A percentile compares a stretch with the other conserved stretches of the same genome.
Conservation (phyloP, 2,113 vertebrate genomes). For the Neomonachus schauinslandi region DNA sequence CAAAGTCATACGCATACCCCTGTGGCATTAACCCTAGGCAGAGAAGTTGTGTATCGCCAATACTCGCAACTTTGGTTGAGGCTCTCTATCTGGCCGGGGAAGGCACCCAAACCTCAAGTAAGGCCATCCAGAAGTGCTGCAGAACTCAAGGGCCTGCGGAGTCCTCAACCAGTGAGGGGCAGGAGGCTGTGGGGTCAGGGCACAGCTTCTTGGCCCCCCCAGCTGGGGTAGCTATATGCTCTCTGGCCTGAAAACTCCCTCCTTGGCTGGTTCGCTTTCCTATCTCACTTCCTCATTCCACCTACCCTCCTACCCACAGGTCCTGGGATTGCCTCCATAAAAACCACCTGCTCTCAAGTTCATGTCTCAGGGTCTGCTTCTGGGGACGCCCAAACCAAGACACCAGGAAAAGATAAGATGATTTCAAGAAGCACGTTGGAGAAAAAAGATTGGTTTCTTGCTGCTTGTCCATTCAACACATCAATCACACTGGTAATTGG, state of each 20-base stretch:
- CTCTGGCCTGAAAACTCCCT: neutral
- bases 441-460: neutral
- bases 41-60: neutral
- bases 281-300: neutral
- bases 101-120: neutral
- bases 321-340: neutral
- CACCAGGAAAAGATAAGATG: neutral
- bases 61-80: neutral
- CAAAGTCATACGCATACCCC: rapidly evolving
- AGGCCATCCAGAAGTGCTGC: neutral
- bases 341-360: neutral
- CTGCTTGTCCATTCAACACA: neutral
- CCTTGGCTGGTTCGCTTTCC: neutral
- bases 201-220: neutral
- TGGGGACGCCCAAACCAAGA: neutral
- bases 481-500: neutral
- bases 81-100: neutral
- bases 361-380: neutral
- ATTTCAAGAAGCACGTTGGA: neutral
- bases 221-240: neutral
- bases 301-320: too few species aligned
- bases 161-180: neutral
- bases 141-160: neutral
- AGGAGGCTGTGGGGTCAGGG: neutral
- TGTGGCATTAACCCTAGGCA: neutral